phyloP scores from a whole-genome alignment of 2,888 invertebrate genomes.

The Lamellibrachia satsuma region DNA sequence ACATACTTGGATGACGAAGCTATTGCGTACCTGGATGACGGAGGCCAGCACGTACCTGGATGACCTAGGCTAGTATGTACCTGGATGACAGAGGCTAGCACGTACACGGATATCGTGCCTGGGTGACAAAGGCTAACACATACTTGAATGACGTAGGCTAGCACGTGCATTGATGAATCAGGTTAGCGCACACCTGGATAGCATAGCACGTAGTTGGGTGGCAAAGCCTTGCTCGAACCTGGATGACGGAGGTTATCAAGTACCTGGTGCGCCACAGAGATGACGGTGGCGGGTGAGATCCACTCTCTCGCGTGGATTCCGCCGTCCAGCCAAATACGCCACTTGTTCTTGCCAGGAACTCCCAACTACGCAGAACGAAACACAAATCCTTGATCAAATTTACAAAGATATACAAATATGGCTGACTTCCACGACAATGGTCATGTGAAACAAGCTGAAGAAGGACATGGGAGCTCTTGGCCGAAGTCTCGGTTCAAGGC shows the following conservation, averaged over 20 bases:
- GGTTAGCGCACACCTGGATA: background rate
- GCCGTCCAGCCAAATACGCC: constrained; percentile 33
- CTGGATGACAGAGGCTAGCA: no score
- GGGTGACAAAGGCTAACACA: no score
- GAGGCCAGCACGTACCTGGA: no score
- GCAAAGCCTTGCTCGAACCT: background rate
- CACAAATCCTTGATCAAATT: background rate
- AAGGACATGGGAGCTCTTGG: no score
- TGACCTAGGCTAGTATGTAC: no score
- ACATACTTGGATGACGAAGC: no score
- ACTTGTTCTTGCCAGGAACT: constrained; percentile 26
- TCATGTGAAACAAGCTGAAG: no score
- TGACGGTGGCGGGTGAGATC: constrained; percentile 30
- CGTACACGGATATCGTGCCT: no score
- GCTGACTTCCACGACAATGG: no score
- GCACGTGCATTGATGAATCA: background rate
- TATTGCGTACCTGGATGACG: no score
- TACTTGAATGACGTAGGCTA: background rate
- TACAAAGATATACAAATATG: background rate
- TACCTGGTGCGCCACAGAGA: constrained; percentile 32
- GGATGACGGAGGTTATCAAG: background rate
- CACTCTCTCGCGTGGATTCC: constrained; percentile 35
- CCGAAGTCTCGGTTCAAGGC: no score
- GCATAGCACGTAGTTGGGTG: background rate
- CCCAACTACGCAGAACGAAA: background rate